Base-by-base conservation (phyloP, 2,888 invertebrate species). In the Petrolisthes manimaculis region DNA sequence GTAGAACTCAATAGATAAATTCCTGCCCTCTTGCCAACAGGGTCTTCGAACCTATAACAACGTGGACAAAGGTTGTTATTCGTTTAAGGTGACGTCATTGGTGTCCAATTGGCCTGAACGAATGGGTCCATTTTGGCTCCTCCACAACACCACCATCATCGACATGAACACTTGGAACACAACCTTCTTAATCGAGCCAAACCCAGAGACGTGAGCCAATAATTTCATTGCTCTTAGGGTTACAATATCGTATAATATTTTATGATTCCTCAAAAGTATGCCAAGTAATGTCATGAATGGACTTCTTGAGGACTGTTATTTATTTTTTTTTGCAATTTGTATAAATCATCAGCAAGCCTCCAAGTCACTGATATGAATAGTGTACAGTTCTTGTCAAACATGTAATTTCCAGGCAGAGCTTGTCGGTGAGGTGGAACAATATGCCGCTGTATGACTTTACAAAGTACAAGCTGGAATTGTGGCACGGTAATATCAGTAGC, bases 131-230 rank as follows among this genome's bases (percentile, higher is more conserved):
- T 9, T 88, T 6, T 88, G 87, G 84, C 74, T 79, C 55, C 9
- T 71, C 4, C 74, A 83, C 9, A 18, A n/a, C 14, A 71, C 78
- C 9, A 79, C 78, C 4, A 56, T 79, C 51, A 79, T 74, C 5
- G 56, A 84, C 54, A 83, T 88, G 84, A 78, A 79, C 8, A 54
- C 54, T 8, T 88, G 87, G 87, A 79, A 79, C 18, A 79, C 87
- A 1, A 79, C 74, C 24, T 84, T 84, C 74, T 88, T 51, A 71
- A 12, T 88, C 1, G 74, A 88, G 12, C 84, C 87, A 24, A 80
- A 84, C n/a, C 78, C 69, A n/a, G 61, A 84, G 6, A 54, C 37
- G 87, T 88, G 21, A 84, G 87, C 56, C 6, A 5, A 80, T n/a
- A n/a, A n/a, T n/a, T n/a, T n/a, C n/a, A n/a, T n/a, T n/a, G n/a